Evolutionary conservation across 1,140 invertebrate genomes (phyloP), one percentile per base, ranked within the genome.

Genomic region (Panagrolaimus sp.): DNA sequence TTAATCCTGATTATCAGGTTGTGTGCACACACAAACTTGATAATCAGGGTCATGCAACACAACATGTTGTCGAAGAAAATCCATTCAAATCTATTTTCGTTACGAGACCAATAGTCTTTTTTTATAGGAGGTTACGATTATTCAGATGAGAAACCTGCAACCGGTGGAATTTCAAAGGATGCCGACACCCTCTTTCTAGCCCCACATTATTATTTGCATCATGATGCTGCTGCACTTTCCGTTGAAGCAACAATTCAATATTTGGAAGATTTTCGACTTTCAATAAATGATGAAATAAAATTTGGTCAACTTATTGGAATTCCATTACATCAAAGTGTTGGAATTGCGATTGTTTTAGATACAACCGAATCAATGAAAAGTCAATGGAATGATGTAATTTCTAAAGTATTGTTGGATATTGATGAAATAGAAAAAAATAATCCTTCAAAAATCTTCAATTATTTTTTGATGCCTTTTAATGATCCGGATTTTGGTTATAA

Each of bases 151-250:
- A 12, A 17, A 12, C 21, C 52, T 28, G 21, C 52, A 28, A 21
- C 52, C 17, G 52, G 52, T 58, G 52, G 52, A 21, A 58, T 58
- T 28, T 26, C 21, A 21, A 58, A 58, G 17, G 52, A 58, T 58
- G 21, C 52, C 17, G 52, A 58, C 21, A 58, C 52, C 12, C 15
- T 58, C 5, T 58, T 58, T 4, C 17, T 58, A 12, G 21, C 52
- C 1, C 52, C 52, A 3, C 52, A 58, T 58, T 58, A 58, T 28
- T 58, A 58, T 14, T 21, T 58, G 15, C 52, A 58, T 58, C 52
- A 58, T n/a, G 21, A 14, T 1, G 52, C 52, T 26, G 52, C 52
- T 4, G 8, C 14, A 3, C 28, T 58, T 5, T 21, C 52, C 3
- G 28, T 28, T 8, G 28, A 58, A 58, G 52, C 52, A 7, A 58